phyloP scores from a whole-genome alignment of 2,113 vertebrate genomes.

The Entosphenus tridentatus region DNA sequence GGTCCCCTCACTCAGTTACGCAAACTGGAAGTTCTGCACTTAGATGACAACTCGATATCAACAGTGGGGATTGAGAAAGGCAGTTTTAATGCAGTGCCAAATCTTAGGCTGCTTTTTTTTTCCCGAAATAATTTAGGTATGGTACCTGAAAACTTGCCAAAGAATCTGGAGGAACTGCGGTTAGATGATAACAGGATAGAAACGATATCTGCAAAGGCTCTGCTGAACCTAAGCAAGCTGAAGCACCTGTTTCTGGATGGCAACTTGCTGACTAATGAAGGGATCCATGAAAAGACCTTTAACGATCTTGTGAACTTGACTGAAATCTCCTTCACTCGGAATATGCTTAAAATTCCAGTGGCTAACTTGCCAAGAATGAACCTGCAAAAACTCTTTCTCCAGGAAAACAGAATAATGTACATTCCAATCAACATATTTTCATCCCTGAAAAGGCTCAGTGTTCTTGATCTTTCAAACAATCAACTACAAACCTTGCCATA shows the following conservation, averaged over 20 bases:
- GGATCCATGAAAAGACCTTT: constrained; percentile 69
- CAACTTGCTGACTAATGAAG: constrained; percentile 74
- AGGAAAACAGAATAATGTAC: constrained; percentile 84
- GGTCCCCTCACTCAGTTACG: constrained; percentile 65
- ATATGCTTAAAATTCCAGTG: constrained; percentile 66
- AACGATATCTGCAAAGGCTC: constrained; percentile 64
- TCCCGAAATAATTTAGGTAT: constrained; percentile 96
- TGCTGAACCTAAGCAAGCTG: constrained; percentile 68
- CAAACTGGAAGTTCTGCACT: constrained; percentile 67
- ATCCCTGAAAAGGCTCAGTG: constrained; percentile 52
- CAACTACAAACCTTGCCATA: constrained; percentile 51
- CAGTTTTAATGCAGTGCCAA: constrained; percentile 68
- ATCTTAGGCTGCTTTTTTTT: constrained; percentile 78
- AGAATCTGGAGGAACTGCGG: constrained; percentile 63
- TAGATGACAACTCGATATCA: constrained; percentile 93
- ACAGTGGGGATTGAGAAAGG: constrained; percentile 88
- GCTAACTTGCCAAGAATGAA: constrained; percentile 51
- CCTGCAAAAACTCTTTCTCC: constrained; percentile 54
- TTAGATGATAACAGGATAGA: constrained; percentile 88
- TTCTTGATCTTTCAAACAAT: constrained; percentile 76
- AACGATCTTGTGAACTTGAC: constrained; percentile 56
- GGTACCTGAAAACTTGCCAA: constrained; percentile 64
- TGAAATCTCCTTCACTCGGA: constrained; percentile 71
- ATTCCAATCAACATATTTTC: constrained; percentile 63
- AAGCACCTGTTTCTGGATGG: constrained; percentile 78